Base-by-base conservation (phyloP, 2,888 invertebrate species). In the Lochmaea crataegi region DNA sequence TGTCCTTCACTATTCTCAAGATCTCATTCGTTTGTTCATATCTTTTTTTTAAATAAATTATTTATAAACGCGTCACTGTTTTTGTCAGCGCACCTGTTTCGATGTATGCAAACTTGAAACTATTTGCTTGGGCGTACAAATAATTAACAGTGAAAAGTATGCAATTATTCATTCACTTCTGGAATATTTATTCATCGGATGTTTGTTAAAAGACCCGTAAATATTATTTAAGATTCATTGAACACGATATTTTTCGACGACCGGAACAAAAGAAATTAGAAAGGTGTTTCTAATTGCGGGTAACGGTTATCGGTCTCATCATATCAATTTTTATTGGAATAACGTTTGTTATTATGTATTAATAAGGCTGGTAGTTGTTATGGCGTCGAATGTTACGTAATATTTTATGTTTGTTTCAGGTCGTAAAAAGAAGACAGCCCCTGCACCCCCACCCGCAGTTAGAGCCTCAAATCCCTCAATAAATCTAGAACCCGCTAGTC, bases 341-440 rank as follows among this genome's bases (percentile, higher is more conserved):
- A 26, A 26, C 26, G 26, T 26, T 48, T 48, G 42, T 12, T 12
- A n/a, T 48, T 14, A 48, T n/a, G n/a, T 48, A 12, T 12, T 48
- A 48, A 12, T 4, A 48, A 11, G 3, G 7, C 51, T 53, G 18
- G 53, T n/a, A n/a, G n/a, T n/a, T n/a, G n/a, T n/a, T n/a, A n/a
- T n/a, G n/a, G n/a, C n/a, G n/a, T n/a, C n/a, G n/a, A n/a, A n/a
- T n/a, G n/a, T n/a, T n/a, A n/a, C n/a, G n/a, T n/a, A n/a, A n/a
- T n/a, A 53, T 10, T 53, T 16, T 58, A 14, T 41, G 74, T 75
- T 77, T 75, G 65, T 83, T 79, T 57, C 83, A 89, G 90, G 89
- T 82, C 87, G 90, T 75, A 91, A 91, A 84, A 90, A 91, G 83
- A 89, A 90, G 79, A 88, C 89, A 12, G 90, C 91, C 3, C 89